Evolutionary conservation across 1,140 invertebrate species (phyloP), one percentile per base, ranked within the genome.

Genomic region (Trachymyrmex septentrionalis): DNA sequence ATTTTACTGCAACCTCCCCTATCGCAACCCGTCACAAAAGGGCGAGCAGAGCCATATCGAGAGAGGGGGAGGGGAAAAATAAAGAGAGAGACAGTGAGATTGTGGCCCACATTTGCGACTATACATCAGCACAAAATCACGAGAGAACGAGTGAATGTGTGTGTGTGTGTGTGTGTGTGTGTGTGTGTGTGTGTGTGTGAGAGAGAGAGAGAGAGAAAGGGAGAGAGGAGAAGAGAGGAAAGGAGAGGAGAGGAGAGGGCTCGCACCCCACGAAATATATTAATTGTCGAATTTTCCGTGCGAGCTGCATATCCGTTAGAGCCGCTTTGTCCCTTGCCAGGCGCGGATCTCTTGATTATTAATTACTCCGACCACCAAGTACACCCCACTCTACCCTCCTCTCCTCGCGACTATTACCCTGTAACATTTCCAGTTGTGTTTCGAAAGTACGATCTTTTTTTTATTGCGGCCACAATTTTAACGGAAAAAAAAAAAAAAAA

Each of bases 231-330:
- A 16, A 21, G 30, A 34, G 27, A 12, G 34, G 38, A 30, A 3
- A 3, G 3, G 30, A 38, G 38, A 12, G 50, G 2, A 71, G 30
- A 27, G 50, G 30, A 30, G 27, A 12, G 48, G 38, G n/a, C 30
- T 63, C 53, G 55, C 64, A 87, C 88, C 80, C 82, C 80, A 85
- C 88, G 88, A 92, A 92, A 93, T 92, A 92, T 93, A 93, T 93
- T 93, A 93, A 93, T 93, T 92, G 92, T 92, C 93, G 87, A 93
- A 94, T 93, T 93, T 94, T 91, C 91, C 92, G 89, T 92, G 88
- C 90, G 91, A 91, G 87, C 57, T 91, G 90, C 90, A 90, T 87
- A 91, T 91, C 90, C 90, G 90, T 91, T 91, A 87, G 78, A 90
- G 67, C 76, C 90, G 85, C 90, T 91, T 91, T 91, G 90, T 92